Base-by-base conservation (phyloP, 1,140 invertebrate species). In the Conopomorpha cramerella region DNA sequence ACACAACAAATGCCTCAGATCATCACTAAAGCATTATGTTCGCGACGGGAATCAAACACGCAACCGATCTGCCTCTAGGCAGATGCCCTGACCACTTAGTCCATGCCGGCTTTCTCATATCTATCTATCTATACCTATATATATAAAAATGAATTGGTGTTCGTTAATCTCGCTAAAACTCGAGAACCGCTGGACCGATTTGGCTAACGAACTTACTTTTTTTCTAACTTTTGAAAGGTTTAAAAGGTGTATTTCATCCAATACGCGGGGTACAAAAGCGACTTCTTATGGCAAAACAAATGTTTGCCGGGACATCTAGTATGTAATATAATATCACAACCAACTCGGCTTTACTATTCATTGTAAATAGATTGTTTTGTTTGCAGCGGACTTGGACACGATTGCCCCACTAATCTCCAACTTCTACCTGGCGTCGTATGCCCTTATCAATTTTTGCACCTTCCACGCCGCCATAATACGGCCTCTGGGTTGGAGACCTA, bases 371-470 rank as follows among this genome's bases (percentile, higher is more conserved):
- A 58, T 51, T 30, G 70, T 61, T 43, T 77, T 64, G 31, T 55
- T 84, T 79, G 46, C 76, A 89, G 90, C 90, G 50, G 88, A 95
- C 55, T 68, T 98, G 18, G 95, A 99, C 66, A 78, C 88, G 19
- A 97, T 99, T 45, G 96, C 96, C 17, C 95, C 95, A 3, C 79
- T 99, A 34, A 98, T 99, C 44, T 98, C 95, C 13, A 99, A 99
- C 65, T 98, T 99, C 77, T 99, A 98, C 78, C 79, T 99, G 51
- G 95, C 95, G 45, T 93, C 95, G 3, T 99, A 98, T 60, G 93
- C 93, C 39, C 83, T 99, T 15, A 95, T 99, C 43, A 99, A 98
- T 79, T 98, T 96, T 66, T 93, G 93, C 34, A 97, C 94, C 30
- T 98, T 98, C 73, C 95, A 98, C 79, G 95, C 95, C 14, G 93